Evolutionary conservation across 1,140 invertebrate species (phyloP).

Genomic region (Drosophila pallidifrons): DNA sequence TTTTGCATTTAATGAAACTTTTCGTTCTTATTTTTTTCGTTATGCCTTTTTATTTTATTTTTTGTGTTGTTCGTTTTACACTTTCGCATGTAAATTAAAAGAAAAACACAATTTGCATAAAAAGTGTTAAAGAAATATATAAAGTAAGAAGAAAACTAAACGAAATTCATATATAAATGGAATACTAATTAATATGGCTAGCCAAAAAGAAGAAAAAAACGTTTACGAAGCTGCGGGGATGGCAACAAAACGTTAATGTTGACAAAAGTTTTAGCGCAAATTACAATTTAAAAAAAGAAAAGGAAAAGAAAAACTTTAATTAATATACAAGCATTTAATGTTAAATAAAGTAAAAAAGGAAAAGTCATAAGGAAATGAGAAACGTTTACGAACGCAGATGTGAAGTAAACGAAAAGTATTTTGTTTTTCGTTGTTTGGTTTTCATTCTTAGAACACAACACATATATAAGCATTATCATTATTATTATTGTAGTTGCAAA

Average conservation of each 20-base stretch:
- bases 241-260: slow-evolving; percentile 11
- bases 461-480: slow-evolving; percentile 19
- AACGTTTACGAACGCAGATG: slow-evolving; percentile 14
- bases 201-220: neutral
- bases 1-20: slow-evolving; percentile 53
- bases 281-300: slow-evolving; percentile 17
- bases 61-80: slow-evolving; percentile 13
- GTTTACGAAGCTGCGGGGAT: slow-evolving; percentile 11
- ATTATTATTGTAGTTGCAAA: slow-evolving; percentile 44
- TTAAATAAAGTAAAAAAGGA: slow-evolving; percentile 55
- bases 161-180: slow-evolving; percentile 1
- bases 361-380: slow-evolving; percentile 15
- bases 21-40: slow-evolving; percentile 18
- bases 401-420: slow-evolving; percentile 4
- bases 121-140: slow-evolving; percentile 17
- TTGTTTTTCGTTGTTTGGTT: slow-evolving; percentile 1
- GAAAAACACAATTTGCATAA: slow-evolving; percentile 11
- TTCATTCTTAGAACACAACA: slow-evolving; percentile 14
- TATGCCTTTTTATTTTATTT: slow-evolving; percentile 3
- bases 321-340: slow-evolving; percentile 70
- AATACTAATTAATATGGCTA: slow-evolving; percentile 12
- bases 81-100: slow-evolving; percentile 34
- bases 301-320: neutral
- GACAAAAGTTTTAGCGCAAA: slow-evolving; percentile 45
- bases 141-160: slow-evolving; percentile 1